A percentile compares a stretch with the other conserved stretches of the same genome.
Evolutionary conservation across 1,140 invertebrate species (phyloP).

Genomic region (Theocolax elegans): DNA sequence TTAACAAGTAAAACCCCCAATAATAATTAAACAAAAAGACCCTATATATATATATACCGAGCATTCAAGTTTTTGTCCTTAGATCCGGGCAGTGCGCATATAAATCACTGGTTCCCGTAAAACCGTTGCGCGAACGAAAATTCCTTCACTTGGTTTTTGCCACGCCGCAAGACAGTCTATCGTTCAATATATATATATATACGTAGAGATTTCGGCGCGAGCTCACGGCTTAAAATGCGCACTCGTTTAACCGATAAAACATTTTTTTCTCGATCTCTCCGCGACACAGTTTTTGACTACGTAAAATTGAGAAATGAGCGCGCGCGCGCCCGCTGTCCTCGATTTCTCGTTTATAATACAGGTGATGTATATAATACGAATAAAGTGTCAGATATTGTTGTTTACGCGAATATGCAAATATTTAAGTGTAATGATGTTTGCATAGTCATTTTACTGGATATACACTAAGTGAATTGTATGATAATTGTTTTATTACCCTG

Average conservation of each 20-base stretch:
- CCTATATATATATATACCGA: no score
- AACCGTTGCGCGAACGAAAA: neutral
- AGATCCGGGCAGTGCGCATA: neutral
- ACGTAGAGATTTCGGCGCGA: no score
- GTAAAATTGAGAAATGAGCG: slow-evolving; percentile 29
- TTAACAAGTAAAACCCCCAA: neutral
- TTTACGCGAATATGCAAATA: no score
- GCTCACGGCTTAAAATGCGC: neutral
- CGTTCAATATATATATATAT: no score
- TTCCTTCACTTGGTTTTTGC: neutral
- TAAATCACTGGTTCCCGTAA: slow-evolving; percentile 3
- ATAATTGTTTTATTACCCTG: no score
- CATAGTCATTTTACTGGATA: no score
- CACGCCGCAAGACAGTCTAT: neutral
- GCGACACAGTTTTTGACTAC: no score
- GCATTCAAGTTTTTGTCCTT: neutral
- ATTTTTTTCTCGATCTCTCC: neutral
- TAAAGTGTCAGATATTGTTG: no score
- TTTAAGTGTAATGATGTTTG: no score
- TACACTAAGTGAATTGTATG: no score
- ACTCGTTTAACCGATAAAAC: neutral
- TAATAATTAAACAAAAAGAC: slow-evolving; percentile 15
- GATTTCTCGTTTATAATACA: no score
- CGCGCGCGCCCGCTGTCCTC: neutral
- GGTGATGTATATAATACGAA: no score